Evolutionary conservation across 2,888 invertebrate species (phyloP).

Genomic region (Drosophila colorata): DNA sequence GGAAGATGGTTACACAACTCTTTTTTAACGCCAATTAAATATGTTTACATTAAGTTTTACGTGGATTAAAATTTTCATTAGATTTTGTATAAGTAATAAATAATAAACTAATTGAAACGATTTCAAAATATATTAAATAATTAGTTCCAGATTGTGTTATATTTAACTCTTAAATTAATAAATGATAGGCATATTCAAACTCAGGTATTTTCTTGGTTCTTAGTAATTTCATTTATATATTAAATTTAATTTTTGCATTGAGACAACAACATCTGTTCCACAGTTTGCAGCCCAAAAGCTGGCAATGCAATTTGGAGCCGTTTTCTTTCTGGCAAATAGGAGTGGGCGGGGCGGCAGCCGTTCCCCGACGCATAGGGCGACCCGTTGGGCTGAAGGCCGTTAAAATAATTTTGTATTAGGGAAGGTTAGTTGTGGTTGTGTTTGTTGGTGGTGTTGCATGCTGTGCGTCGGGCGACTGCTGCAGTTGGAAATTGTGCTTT

Average conservation of each 20-base stretch:
- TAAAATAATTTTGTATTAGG: conserved; percentile 70
- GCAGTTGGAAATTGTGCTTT: conserved; percentile 63
- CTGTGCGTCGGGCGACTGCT: conserved; percentile 6
- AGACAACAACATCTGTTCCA: conserved; percentile 3
- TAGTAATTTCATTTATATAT: not conserved
- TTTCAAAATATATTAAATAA: too few relatives aligned
- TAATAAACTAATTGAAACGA: too few relatives aligned
- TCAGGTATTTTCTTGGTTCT: too few relatives aligned
- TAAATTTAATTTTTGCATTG: not conserved
- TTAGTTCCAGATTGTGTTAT: too few relatives aligned
- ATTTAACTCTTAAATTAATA: too few relatives aligned
- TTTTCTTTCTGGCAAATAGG: not conserved
- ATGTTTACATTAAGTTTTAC: too few relatives aligned
- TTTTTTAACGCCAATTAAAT: too few relatives aligned
- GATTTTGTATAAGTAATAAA: too few relatives aligned
- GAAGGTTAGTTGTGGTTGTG: conserved; percentile 69
- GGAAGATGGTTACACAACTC: too few relatives aligned
- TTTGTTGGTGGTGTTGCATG: conserved; percentile 8
- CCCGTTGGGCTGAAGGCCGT: conserved; percentile 63
- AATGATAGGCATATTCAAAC: too few relatives aligned
- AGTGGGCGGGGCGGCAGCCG: not conserved
- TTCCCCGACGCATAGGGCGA: not conserved
- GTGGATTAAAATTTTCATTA: too few relatives aligned
- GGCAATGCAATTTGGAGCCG: conserved; percentile 39
- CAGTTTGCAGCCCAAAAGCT: conserved; percentile 11